Percentiles rank a stretch among this genome's conserved stretches.
Evolutionary conservation across 2,113 vertebrate genomes (phyloP).

Genomic region (Gallinago media): DNA sequence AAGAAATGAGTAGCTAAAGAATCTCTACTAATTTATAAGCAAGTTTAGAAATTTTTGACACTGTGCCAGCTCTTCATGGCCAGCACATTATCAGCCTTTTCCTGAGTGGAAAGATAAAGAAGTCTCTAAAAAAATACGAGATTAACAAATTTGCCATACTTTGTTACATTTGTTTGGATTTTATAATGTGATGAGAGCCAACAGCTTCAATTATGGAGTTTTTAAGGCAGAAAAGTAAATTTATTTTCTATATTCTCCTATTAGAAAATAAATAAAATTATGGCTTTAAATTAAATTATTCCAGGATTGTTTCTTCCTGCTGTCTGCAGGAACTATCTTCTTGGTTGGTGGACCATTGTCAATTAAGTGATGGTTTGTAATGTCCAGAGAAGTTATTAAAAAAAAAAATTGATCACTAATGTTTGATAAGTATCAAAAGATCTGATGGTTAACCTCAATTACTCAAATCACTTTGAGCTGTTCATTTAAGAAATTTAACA

Average conservation of each 20-base stretch:
- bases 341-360: rapidly evolving
- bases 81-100: neutral
- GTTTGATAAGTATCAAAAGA: neutral
- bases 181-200: neutral
- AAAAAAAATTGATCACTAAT: neutral
- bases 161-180: neutral
- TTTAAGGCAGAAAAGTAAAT: neutral
- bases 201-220: neutral
- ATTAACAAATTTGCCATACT: neutral
- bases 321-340: neutral
- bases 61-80: neutral
- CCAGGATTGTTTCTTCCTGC: neutral
- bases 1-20: neutral
- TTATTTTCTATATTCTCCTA: neutral
- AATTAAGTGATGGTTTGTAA: neutral
- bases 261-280: neutral
- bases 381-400: neutral
- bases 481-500: neutral
- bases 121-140: neutral
- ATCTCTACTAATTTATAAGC: neutral
- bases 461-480: rapidly evolving
- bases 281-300: neutral
- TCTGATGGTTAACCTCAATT: neutral
- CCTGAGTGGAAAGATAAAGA: neutral
- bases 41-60: neutral